Evolutionary conservation across 2,797 vertebrate species (phyloP).

Genomic region (Molothrus aeneus): DNA sequence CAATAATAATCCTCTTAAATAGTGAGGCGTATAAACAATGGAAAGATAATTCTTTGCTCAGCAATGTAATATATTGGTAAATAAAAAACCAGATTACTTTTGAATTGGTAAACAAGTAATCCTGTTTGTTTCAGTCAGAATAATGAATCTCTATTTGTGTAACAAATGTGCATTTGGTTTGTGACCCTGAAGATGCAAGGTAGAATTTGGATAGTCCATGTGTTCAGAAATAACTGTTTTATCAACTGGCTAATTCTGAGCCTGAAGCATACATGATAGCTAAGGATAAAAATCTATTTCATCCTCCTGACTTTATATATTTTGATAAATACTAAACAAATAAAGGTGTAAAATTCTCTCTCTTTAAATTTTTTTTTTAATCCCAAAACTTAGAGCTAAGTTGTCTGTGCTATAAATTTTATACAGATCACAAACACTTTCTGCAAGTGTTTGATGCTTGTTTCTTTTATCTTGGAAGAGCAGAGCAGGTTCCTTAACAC

Average conservation of each 20-base stretch:
- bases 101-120: constrained; percentile 64
- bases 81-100: constrained; percentile 50
- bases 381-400: not conserved
- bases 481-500: not conserved
- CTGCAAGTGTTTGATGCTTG: not conserved
- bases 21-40: constrained; percentile 30
- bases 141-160: constrained; percentile 47
- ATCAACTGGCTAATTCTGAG: constrained; percentile 22
- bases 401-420: not conserved
- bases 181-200: constrained; percentile 23
- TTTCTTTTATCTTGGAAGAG: not conserved
- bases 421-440: not conserved
- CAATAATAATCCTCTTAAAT: constrained; percentile 64
- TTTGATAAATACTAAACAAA: constrained; percentile 40
- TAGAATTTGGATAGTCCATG: not conserved
- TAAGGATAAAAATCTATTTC: constrained; percentile 28
- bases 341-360: not conserved
- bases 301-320: not conserved
- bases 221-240: constrained; percentile 4
- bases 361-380: not conserved
- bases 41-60: constrained; percentile 45
- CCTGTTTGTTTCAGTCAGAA: constrained; percentile 34
- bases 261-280: not conserved
- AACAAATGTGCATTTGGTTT: constrained; percentile 36
- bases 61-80: constrained; percentile 37